phyloP scores from a whole-genome alignment of 1,140 invertebrate genomes.

The Paralvinella palmiformis region DNA sequence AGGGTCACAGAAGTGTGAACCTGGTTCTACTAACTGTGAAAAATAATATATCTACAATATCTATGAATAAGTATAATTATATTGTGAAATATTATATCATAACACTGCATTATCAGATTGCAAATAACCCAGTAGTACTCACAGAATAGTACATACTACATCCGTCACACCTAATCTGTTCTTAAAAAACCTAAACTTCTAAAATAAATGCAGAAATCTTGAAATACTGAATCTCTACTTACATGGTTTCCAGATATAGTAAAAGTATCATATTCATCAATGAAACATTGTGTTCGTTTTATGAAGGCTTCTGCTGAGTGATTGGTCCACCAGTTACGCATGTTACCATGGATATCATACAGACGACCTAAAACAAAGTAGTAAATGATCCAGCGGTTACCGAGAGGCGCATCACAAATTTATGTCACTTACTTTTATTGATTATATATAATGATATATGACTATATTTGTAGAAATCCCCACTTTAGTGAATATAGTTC shows the following conservation, averaged over 20 bases:
- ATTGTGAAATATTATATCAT: too few species aligned
- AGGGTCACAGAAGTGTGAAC: too few species aligned
- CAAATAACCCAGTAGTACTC: too few species aligned
- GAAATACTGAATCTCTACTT: too few species aligned
- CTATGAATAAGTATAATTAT: too few species aligned
- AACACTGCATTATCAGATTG: too few species aligned
- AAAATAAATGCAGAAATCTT: too few species aligned
- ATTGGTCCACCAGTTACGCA: conserved; percentile 49
- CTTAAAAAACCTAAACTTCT: too few species aligned
- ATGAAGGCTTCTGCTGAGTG: conserved; percentile 28
- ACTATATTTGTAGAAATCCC: background rate
- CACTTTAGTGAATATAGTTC: background rate
- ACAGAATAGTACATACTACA: too few species aligned
- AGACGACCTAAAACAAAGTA: conserved; percentile 26
- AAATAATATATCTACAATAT: too few species aligned
- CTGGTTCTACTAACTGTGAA: too few species aligned
- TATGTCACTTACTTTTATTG: background rate
- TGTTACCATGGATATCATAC: conserved; percentile 41
- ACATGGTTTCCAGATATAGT: conserved; percentile 13
- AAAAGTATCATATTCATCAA: conserved; percentile 36
- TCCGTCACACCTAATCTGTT: too few species aligned
- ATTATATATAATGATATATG: background rate
- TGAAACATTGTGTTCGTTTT: conserved; percentile 32
- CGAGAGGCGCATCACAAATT: background rate
- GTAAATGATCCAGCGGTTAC: background rate